These are phyloP conservation scores for Mya arenaria DNA, from an alignment of 1,140 invertebrate species.

Conservation along the genomic window DNA sequence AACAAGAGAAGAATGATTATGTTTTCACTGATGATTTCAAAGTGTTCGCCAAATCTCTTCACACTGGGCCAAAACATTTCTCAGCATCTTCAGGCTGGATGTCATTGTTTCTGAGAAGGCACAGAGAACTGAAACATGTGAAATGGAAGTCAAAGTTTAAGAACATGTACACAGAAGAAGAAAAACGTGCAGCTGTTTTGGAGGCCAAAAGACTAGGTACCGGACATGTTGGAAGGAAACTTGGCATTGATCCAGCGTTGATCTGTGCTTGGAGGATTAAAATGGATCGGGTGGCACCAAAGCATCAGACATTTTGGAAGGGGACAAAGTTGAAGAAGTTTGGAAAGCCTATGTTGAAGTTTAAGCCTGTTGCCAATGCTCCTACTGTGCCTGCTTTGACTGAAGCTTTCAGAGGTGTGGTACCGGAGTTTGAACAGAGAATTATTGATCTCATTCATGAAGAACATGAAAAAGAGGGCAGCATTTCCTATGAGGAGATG, in stretches of 20 bases:
- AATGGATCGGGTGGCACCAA: conserved; percentile 32
- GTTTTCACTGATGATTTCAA: conserved; percentile 55
- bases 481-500: conserved; percentile 54
- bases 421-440: conserved; percentile 53
- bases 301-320: conserved; percentile 47
- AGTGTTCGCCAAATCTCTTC: conserved; percentile 47
- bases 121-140: conserved; percentile 31
- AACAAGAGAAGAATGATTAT: conserved; percentile 37
- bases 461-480: conserved; percentile 48
- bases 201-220: conserved; percentile 42
- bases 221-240: conserved; percentile 38
- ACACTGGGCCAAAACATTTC: conserved; percentile 41
- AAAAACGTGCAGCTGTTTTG: conserved; percentile 39
- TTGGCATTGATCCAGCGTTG: conserved; percentile 46
- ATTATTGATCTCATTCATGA: conserved; percentile 45
- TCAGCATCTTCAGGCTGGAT: conserved; percentile 51
- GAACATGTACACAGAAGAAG: conserved; percentile 49
- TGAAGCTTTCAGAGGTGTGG: conserved; percentile 43
- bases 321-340: conserved; percentile 49
- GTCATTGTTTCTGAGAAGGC: conserved; percentile 38
- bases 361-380: conserved; percentile 4
- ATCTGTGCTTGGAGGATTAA: conserved; percentile 52
- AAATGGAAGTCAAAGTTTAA: conserved; percentile 49
- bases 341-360: conserved; percentile 15
- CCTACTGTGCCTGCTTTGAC: neutral